phyloP scores from a whole-genome alignment of 2,888 invertebrate species.

The Cephus pygmeus region DNA sequence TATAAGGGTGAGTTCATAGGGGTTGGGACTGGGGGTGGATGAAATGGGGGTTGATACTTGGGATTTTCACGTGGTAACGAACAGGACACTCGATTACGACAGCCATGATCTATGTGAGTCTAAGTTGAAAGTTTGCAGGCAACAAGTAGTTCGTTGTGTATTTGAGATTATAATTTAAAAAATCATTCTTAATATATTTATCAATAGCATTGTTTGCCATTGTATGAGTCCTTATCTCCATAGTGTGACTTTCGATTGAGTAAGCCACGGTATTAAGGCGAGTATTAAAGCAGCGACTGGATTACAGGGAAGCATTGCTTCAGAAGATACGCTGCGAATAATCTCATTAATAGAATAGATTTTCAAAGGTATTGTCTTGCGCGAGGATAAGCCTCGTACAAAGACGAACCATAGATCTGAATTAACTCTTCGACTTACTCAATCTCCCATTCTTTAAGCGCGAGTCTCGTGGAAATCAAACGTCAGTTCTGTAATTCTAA shows the following conservation, averaged over 20 bases:
- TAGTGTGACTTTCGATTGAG: background rate
- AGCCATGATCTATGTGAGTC: constrained; percentile 53
- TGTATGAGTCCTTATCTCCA: background rate
- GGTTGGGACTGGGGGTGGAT: background rate
- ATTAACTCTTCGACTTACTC: background rate
- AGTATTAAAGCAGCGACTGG: background rate
- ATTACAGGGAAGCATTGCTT: constrained; percentile 11
- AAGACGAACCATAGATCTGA: background rate
- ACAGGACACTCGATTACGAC: constrained; percentile 57
- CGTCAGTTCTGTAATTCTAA: background rate
- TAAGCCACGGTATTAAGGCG: constrained; percentile 3
- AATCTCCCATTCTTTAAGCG: background rate
- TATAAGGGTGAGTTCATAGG: background rate
- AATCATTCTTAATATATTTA: background rate
- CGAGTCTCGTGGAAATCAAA: background rate
- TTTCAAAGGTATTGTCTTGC: constrained; percentile 1
- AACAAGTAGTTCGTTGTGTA: background rate
- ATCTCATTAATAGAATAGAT: constrained; percentile 11
- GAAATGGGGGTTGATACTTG: background rate
- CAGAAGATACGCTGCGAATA: constrained; percentile 2
- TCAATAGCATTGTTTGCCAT: background rate
- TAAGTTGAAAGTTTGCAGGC: constrained; percentile 57
- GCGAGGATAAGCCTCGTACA: background rate
- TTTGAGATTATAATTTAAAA: background rate
- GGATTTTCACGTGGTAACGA: constrained; percentile 42